Conservation (phyloP, 1,140 invertebrate species). For the Drosophila melanica region DNA sequence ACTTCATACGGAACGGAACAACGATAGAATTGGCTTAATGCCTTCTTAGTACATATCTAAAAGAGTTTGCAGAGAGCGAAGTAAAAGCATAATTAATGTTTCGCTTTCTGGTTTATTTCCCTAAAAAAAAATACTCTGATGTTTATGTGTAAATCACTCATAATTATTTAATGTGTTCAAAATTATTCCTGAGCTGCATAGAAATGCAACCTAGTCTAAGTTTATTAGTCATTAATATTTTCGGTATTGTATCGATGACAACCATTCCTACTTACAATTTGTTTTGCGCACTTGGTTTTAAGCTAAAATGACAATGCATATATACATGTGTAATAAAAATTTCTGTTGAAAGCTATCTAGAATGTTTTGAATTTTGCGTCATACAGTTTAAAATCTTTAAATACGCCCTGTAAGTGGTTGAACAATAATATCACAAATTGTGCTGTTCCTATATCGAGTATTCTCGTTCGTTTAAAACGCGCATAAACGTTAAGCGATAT, state of each 20-base stretch:
- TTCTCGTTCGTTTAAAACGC: not conserved
- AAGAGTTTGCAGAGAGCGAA: conserved; percentile 33
- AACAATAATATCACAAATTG: not conserved
- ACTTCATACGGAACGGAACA: conserved; percentile 48
- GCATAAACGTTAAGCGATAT: not conserved
- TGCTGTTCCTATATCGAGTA: not conserved
- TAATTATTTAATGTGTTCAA: conserved; percentile 56
- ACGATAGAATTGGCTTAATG: conserved; percentile 45
- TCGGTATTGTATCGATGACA: conserved; percentile 53
- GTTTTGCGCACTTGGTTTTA: conserved; percentile 64
- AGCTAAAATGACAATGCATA: conserved; percentile 41
- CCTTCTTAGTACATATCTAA: conserved; percentile 63
- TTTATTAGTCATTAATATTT: conserved; percentile 52
- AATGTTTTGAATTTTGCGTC: not conserved
- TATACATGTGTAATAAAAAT: conserved; percentile 65
- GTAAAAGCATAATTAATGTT: conserved; percentile 5
- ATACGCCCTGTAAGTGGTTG: not conserved
- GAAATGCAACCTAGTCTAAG: conserved; percentile 59
- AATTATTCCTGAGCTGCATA: conserved; percentile 69
- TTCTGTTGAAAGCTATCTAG: conserved; percentile 55
- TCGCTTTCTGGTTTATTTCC: conserved; percentile 7
- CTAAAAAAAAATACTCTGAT: conserved; percentile 30
- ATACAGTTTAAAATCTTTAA: not conserved
- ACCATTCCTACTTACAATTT: conserved; percentile 72
- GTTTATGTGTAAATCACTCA: conserved; percentile 25